Conservation (phyloP, 1,140 invertebrate species). For the Diorhabda elongata region DNA sequence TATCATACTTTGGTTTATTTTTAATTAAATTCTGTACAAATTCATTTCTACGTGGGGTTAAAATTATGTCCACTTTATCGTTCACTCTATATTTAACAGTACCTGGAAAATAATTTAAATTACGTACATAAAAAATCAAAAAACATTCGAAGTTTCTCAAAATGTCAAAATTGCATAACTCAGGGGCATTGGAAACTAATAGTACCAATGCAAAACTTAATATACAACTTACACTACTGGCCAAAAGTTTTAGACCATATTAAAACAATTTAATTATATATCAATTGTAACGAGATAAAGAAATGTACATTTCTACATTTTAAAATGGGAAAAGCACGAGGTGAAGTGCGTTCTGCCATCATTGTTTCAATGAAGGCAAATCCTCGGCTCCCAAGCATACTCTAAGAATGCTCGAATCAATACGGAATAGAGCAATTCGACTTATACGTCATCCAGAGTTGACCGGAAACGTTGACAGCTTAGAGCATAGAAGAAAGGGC, state of each 20-base stretch:
- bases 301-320: no score
- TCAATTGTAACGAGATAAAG: no score
- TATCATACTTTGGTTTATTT: constrained; percentile 28
- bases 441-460: no score
- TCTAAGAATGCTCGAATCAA: no score
- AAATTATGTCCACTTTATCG: constrained; percentile 31
- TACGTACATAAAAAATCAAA: neutral
- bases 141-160: neutral
- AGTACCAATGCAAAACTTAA: neutral
- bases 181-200: neutral
- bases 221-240: neutral
- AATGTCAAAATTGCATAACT: neutral
- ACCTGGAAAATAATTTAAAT: neutral
- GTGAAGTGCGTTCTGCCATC: no score
- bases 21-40: constrained; percentile 27
- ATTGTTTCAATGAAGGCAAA: no score
- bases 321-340: no score
- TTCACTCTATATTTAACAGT: constrained; percentile 27
- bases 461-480: no score
- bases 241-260: neutral
- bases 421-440: no score
- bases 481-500: no score
- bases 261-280: neutral
- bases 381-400: no score
- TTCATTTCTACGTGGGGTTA: constrained; percentile 21